A percentile compares a stretch with the other conserved stretches of the same genome.
phyloP scores from a whole-genome alignment of 1,140 invertebrate species.

The Ladona fulva region DNA sequence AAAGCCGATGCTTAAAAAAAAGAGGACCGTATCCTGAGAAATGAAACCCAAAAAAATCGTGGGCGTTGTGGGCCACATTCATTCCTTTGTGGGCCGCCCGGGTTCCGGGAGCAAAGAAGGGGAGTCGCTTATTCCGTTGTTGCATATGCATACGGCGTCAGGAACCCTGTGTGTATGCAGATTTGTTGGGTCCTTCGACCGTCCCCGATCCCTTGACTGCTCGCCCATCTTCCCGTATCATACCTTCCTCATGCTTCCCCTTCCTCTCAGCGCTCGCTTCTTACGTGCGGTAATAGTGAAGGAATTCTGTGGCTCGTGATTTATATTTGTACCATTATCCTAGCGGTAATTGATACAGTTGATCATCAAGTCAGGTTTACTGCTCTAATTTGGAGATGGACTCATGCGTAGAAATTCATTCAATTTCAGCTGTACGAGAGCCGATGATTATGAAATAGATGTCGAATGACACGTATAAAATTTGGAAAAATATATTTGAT shows the following conservation, averaged over 20 bases:
- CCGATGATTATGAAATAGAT: too few species aligned
- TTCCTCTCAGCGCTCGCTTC: background rate
- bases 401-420: too few species aligned
- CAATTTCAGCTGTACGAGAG: too few species aligned
- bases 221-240: background rate
- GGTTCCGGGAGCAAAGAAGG: background rate
- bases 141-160: conserved; percentile 1
- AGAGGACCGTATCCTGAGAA: background rate
- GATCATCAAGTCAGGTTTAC: too few species aligned
- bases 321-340: too few species aligned
- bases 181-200: background rate
- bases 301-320: too few species aligned
- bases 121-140: background rate
- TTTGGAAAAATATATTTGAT: too few species aligned
- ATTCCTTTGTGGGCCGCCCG: background rate
- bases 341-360: too few species aligned
- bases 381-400: too few species aligned
- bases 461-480: too few species aligned
- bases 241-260: background rate
- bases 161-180: background rate
- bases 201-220: background rate
- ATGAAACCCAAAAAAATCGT: conserved; percentile 7
- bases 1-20: background rate
- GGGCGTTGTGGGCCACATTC: background rate
- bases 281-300: background rate